phyloP scores from a whole-genome alignment of 2,888 invertebrate genomes.

The Ceratothoa steindachneri region DNA sequence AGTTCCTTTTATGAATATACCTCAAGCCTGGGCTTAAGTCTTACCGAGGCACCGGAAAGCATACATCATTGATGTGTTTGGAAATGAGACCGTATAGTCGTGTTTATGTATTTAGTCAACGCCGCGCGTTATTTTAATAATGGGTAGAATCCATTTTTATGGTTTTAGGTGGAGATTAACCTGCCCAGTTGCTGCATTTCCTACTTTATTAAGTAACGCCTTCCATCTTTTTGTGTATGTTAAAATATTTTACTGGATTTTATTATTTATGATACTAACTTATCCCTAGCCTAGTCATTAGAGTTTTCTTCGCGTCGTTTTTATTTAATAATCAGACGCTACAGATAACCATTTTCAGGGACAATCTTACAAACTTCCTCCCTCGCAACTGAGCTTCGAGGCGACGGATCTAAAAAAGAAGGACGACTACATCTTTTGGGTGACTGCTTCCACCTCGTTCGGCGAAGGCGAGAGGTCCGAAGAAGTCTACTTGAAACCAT shows the following conservation, averaged over 20 bases:
- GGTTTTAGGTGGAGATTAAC: too few relatives aligned
- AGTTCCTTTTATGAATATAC: constrained; percentile 22
- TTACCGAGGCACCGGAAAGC: too few relatives aligned
- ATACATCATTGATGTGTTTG: neutral
- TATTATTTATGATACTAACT: too few relatives aligned
- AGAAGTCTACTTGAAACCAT: constrained; percentile 78
- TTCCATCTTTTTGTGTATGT: too few relatives aligned
- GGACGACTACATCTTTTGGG: constrained; percentile 87
- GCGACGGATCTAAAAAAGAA: constrained; percentile 75
- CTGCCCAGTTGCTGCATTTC: too few relatives aligned
- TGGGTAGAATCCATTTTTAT: too few relatives aligned
- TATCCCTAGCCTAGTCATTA: too few relatives aligned
- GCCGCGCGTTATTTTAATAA: too few relatives aligned
- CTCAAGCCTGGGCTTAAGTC: too few relatives aligned
- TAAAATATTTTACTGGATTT: too few relatives aligned
- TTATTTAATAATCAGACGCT: neutral
- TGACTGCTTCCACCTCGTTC: constrained; percentile 87
- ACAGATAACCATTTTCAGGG: neutral
- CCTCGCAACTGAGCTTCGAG: constrained; percentile 75
- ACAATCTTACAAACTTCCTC: constrained; percentile 35
- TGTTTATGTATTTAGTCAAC: neutral
- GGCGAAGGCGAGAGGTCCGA: constrained; percentile 89
- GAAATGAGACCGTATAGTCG: neutral
- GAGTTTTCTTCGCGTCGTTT: too few relatives aligned
- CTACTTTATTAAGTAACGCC: too few relatives aligned